Percentiles rank a stretch among this genome's conserved stretches.
Conservation (phyloP, 2,888 invertebrate genomes). For the Sturmia bella region DNA sequence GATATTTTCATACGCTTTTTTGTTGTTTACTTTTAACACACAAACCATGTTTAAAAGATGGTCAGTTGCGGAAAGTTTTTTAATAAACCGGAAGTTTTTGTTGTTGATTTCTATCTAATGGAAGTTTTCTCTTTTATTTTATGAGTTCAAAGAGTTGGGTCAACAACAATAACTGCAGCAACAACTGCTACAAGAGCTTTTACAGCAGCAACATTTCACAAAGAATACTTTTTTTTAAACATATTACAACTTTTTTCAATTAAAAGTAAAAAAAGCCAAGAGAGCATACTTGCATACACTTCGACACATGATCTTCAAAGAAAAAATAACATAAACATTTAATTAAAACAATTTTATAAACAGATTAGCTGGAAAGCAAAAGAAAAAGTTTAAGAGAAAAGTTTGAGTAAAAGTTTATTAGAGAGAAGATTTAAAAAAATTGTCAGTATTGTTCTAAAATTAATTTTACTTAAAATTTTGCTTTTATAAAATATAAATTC, state of each 20-base stretch:
- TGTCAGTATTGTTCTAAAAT: no score
- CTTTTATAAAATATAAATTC: no score
- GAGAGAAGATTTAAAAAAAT: no score
- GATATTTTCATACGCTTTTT: background rate
- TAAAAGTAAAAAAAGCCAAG: no score
- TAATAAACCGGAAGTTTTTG: slow-evolving; percentile 66
- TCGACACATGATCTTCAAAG: no score
- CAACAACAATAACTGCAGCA: slow-evolving; percentile 28
- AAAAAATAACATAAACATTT: background rate
- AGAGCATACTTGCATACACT: no score
- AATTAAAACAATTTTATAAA: background rate
- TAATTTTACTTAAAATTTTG: no score
- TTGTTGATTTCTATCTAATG: slow-evolving; percentile 38
- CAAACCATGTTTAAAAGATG: slow-evolving; percentile 52
- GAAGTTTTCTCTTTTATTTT: slow-evolving; percentile 55
- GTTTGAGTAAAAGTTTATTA: no score
- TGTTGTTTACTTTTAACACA: background rate
- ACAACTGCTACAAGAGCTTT: background rate
- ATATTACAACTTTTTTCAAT: no score
- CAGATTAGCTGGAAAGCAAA: background rate
- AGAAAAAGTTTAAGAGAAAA: no score
- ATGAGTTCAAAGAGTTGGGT: slow-evolving; percentile 60
- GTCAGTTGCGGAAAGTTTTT: slow-evolving; percentile 62
- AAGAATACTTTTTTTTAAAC: background rate
- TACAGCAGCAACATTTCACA: slow-evolving; percentile 8